Evolutionary conservation across 1,140 invertebrate genomes (phyloP), one percentile per base, ranked within the genome.

Genomic region (Alviniconcha marisindica): DNA sequence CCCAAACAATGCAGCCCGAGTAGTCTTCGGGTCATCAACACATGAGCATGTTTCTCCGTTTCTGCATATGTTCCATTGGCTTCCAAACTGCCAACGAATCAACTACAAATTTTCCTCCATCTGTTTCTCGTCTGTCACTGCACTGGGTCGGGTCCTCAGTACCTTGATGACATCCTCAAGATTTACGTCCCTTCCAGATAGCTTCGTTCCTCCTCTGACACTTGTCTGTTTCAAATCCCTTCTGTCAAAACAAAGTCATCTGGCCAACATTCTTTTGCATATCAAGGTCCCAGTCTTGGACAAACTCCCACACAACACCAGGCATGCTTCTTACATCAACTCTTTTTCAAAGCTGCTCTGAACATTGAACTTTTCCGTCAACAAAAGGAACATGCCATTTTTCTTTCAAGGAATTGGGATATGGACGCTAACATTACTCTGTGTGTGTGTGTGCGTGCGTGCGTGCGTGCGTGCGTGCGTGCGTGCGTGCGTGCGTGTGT

Each of bases 391-490:
- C 10, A 12, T 51, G 7, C 48, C 21, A 12, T 51, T 51, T 12
- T 51, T 51, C 10, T 51, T 51, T 51, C 21, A 21, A 3, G 5
- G 3, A n/a, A n/a, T 10, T 15, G 18, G 54, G 18, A n/a, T 56
- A n/a, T 56, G 54, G 18, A n/a, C n/a, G 54, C n/a, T 15, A 24
- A n/a, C 3, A n/a, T 5, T 15, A 10, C 18, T 5, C 5, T 10
- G 54, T 5, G 54, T 5, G 54, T 56, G 21, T 5, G 54, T 69
- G 66, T 69, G 66, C 33, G 66, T 69, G 66, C 33, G 36, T 33
- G 66, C 36, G 66, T 33, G 66, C 36, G 66, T 69, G 66, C 36
- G 66, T 69, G 66, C 66, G 66, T 69, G 66, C 36, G 66, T 69
- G 66, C 36, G 66, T 69, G 66, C 36, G 66, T 69, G 66, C 18